These are phyloP conservation scores for Fulmarus glacialis DNA, from an alignment of 2,113 vertebrate species.

Conservation along the genomic window DNA sequence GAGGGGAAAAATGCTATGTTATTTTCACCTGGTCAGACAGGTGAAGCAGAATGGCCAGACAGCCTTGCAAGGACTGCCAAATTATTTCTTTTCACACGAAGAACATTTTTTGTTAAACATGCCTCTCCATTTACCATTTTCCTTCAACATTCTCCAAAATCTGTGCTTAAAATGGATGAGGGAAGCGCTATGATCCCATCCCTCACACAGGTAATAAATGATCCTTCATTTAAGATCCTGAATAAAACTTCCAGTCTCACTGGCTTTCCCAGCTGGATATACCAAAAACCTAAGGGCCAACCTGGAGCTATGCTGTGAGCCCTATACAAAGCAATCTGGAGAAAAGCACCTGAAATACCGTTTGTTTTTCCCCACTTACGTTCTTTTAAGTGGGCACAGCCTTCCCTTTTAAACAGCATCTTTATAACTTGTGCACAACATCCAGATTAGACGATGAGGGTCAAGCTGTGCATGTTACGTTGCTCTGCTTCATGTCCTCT, in stretches of 20 bases:
- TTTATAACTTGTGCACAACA: background rate
- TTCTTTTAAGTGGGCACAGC: background rate
- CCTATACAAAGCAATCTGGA: background rate
- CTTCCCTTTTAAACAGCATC: background rate
- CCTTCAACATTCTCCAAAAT: background rate
- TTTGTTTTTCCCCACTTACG: background rate
- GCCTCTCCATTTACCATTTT: background rate
- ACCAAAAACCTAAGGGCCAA: background rate
- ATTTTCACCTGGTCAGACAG: background rate
- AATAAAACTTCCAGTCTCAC: background rate
- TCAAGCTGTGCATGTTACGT: rapidly evolving
- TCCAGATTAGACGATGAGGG: rapidly evolving
- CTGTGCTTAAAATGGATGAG: background rate
- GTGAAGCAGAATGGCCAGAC: background rate
- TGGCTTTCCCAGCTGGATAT: background rate
- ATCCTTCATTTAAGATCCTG: background rate
- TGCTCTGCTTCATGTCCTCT: background rate
- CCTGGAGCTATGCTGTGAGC: background rate
- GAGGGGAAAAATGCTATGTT: background rate
- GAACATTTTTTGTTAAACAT: background rate
- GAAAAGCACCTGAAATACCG: background rate
- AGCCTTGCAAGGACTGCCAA: background rate
- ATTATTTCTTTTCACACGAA: background rate
- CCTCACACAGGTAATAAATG: background rate
- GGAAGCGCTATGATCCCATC: background rate